Evolutionary conservation across 2,888 invertebrate species (phyloP).

Genomic region (Drosophila maculinotata): DNA sequence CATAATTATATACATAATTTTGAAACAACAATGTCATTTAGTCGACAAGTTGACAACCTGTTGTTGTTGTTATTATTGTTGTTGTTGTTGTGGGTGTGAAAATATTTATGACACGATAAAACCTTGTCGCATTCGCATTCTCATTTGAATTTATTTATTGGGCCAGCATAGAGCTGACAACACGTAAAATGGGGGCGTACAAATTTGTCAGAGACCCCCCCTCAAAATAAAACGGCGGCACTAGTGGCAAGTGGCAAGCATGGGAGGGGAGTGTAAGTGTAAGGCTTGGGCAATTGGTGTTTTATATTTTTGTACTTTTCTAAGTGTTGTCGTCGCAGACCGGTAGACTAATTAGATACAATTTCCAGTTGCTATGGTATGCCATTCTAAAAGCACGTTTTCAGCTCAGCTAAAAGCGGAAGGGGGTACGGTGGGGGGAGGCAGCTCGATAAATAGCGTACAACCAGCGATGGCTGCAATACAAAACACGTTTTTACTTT

Average conservation of each 20-base stretch:
- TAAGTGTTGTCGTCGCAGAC: slow-evolving; percentile 36
- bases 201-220: slow-evolving; percentile 5
- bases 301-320: slow-evolving; percentile 7
- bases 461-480: slow-evolving; percentile 59
- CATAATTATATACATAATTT: slow-evolving; percentile 38
- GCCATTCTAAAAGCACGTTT: slow-evolving; percentile 74
- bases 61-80: slow-evolving; percentile 17
- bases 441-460: slow-evolving; percentile 66
- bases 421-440: background rate
- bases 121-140: slow-evolving; percentile 54
- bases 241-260: slow-evolving; percentile 12
- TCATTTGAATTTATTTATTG: slow-evolving; percentile 70
- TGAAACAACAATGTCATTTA: slow-evolving; percentile 39
- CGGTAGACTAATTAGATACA: slow-evolving; percentile 79
- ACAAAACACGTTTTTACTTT: slow-evolving; percentile 75
- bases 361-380: slow-evolving; percentile 72
- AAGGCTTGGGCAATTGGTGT: background rate
- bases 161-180: slow-evolving; percentile 35
- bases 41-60: slow-evolving; percentile 49
- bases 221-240: slow-evolving; percentile 27
- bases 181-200: slow-evolving; percentile 38
- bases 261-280: background rate
- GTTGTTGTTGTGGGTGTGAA: slow-evolving; percentile 39
- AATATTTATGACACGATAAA: slow-evolving; percentile 65
- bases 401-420: slow-evolving; percentile 41